Evolutionary conservation across 2,113 vertebrate genomes (phyloP), one percentile per base, ranked within the genome.

Genomic region (Propithecus coquereli): DNA sequence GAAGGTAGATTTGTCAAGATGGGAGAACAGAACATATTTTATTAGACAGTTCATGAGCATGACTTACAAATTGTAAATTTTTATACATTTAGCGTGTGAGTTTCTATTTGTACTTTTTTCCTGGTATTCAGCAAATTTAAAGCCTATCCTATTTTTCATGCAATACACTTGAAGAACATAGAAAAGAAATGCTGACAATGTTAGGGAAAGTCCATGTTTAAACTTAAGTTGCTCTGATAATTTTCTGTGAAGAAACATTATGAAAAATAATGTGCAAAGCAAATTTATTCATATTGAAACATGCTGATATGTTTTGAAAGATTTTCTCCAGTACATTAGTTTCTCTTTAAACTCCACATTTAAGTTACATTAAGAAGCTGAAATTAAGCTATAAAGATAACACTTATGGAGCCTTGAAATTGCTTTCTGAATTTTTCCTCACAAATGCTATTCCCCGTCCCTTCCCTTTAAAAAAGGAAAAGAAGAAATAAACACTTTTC

Each of bases 301-400:
- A 97, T 93, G 94, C 97, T 96, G 91, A 86, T 83, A 96, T 97
- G 91, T 97, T 6, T 97, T 96, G 83, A 96, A 97, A 97, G 95
- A 95, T 97, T 97, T 97, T 98, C 91, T 97, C 37, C 95, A 94
- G 43, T 97, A 86, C 82, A 97, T 96, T 98, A 97, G 76, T 34
- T 97, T 68, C 83, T 89, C 97, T 96, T 98, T 96, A 98, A 97
- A 96, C 96, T 98, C 96, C 94, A 97, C 97, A 97, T 98, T 98
- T 97, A 98, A 97, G 96, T 96, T 84, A 91, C 97, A 97, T 98
- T 98, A 98, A 96, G 97, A 97, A 94, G 86, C 89, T 94, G 92
- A 97, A 97, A 97, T 98, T 97, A 98, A 98, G 90, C 74, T 95
- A 82, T 95, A 96, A 97, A 98, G 93, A 96, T 95, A 97, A 90